Evolutionary conservation across 2,888 invertebrate genomes (phyloP), one percentile per base, ranked within the genome.

Genomic region (Monopis laevigella): DNA sequence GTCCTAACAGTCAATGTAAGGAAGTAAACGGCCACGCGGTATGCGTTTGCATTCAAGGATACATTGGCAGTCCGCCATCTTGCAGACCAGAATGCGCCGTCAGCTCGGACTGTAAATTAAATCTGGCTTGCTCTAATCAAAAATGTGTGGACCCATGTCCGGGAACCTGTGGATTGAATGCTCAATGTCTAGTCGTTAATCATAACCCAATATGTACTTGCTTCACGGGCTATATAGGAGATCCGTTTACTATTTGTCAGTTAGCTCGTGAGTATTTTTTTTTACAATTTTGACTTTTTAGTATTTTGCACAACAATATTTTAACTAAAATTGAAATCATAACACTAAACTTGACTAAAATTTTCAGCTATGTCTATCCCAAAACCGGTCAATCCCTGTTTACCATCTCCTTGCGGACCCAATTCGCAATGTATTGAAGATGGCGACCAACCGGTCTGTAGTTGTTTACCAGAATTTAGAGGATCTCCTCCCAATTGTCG

Each of bases 71-170:
- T 46, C 89, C 90, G 38, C 90, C 90, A 19, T 84, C 85, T 47
- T 92, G 92, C 55, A 84, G 90, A 35, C 92, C 91, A 0, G 91
- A 92, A 68, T 92, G 92, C 62, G 82, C 88, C 30, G 80, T 88
- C 16, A 92, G 89, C 62, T 85, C 86, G 1, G 92, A 92, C 48
- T 92, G 92, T 58, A 65, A 83, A 4, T 62, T 84, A 40, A 80
- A 86, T 53, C 83, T 75, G 51, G 89, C 92, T 38, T 94, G 93
- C 60, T 84, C 89, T 7, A 86, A 86, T 51, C 88, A 87, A 53
- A 90, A 89, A 67, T 92, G 92, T 58, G 72, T 81, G 32, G 87
- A 92, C 59, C 91, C 92, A 14, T 92, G 91, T 52, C 84, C 84
- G 12, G 88, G 89, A 49, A 86, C 87, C 28, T 88, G 92, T 61